phyloP scores from a whole-genome alignment of 2,888 invertebrate species.

The Agriopis leucophaearia region DNA sequence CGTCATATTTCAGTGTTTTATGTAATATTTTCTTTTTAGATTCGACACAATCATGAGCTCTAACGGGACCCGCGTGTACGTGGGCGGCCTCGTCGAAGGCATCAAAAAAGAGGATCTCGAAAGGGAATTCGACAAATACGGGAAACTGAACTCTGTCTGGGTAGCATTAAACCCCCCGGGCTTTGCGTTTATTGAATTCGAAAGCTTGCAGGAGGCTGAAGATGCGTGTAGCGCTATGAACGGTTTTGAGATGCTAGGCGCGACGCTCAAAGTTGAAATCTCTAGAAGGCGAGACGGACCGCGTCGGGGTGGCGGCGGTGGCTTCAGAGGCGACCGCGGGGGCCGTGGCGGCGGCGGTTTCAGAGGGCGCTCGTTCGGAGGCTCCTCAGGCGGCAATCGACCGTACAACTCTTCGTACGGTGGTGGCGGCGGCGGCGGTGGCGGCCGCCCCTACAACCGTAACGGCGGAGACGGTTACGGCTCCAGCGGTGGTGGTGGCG shows the following conservation, averaged over 20 bases:
- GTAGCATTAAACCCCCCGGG: slow-evolving; percentile 97
- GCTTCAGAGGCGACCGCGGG: slow-evolving; percentile 81
- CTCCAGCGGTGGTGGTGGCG: slow-evolving; percentile 76
- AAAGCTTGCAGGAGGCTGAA: slow-evolving; percentile 95
- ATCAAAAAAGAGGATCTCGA: slow-evolving; percentile 97
- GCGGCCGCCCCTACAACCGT: slow-evolving; percentile 75
- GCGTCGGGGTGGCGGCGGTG: slow-evolving; percentile 86
- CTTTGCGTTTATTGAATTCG: slow-evolving; percentile 97
- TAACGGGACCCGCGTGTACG: slow-evolving; percentile 93
- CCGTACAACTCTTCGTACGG: slow-evolving; percentile 87
- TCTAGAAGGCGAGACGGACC: slow-evolving; percentile 93
- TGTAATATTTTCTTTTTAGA: slow-evolving; percentile 55
- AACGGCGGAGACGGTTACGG: slow-evolving; percentile 78
- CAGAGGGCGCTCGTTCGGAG: slow-evolving; percentile 68
- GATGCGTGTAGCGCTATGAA: slow-evolving; percentile 95
- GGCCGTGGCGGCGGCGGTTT: slow-evolving; percentile 78
- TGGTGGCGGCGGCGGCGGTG: slow-evolving; percentile 77
- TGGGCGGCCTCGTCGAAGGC: slow-evolving; percentile 95
- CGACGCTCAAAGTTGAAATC: slow-evolving; percentile 95
- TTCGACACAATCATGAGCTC: slow-evolving; percentile 73
- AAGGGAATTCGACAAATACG: slow-evolving; percentile 96
- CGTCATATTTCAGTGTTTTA: slow-evolving; percentile 28
- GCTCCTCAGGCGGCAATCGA: slow-evolving; percentile 84
- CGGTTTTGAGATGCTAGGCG: slow-evolving; percentile 94
- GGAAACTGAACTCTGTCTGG: slow-evolving; percentile 97